A percentile compares a stretch with the other conserved stretches of the same genome.
These are phyloP conservation scores for Semnornis frantzii DNA, from an alignment of 2,113 vertebrate species.

Conservation along the genomic window DNA sequence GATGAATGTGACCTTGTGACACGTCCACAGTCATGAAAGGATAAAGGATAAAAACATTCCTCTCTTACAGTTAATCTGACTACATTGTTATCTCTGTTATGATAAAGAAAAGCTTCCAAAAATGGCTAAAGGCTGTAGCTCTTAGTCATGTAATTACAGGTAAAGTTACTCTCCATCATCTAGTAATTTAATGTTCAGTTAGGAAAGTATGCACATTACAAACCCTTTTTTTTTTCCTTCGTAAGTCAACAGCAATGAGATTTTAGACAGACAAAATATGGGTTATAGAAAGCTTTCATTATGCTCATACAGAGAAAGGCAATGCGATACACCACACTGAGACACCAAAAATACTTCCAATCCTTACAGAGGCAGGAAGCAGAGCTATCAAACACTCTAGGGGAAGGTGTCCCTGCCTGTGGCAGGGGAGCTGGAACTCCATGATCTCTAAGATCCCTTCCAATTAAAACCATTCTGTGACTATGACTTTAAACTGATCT, in stretches of 20 bases:
- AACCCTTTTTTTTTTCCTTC: not conserved
- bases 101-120: not conserved
- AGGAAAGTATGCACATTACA: not conserved
- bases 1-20: not conserved
- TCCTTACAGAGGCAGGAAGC: not conserved
- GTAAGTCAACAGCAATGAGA: not conserved
- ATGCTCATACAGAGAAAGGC: not conserved
- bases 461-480: not conserved
- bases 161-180: not conserved
- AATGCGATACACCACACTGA: not conserved
- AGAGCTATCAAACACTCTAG: not conserved
- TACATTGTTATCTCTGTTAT: not conserved
- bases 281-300: not conserved
- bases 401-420: not conserved
- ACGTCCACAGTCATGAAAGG: not conserved
- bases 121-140: not conserved
- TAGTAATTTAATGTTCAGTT: slow-evolving; percentile 13
- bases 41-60: not conserved
- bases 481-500: not conserved
- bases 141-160: not conserved
- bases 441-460: not conserved
- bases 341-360: not conserved
- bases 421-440: not conserved
- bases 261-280: not conserved
- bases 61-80: not conserved